These are phyloP conservation scores for Stigmatopora nigra DNA, from an alignment of 2,113 vertebrate genomes.

Conservation along the genomic window DNA sequence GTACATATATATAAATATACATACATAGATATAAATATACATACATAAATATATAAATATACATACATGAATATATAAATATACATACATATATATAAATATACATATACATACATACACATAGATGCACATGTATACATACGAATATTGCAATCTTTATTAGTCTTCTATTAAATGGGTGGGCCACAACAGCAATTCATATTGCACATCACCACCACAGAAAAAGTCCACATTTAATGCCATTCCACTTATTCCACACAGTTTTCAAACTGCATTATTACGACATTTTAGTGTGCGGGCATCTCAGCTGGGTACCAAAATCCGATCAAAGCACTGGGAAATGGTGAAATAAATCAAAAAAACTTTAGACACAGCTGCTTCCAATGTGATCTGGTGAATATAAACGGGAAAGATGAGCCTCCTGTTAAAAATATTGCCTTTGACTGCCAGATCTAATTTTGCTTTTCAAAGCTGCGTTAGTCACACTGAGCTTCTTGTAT, in stretches of 20 bases:
- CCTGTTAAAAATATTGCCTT: slow-evolving; percentile 11
- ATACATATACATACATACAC: no score
- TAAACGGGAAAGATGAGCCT: slow-evolving; percentile 20
- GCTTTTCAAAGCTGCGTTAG: slow-evolving; percentile 24
- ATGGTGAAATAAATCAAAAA: slow-evolving; percentile 21
- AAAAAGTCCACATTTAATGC: slow-evolving; percentile 14
- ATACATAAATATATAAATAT: no score
- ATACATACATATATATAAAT: no score
- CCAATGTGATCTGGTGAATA: slow-evolving; percentile 28
- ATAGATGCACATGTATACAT: no score
- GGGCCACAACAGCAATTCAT: background rate
- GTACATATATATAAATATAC: no score
- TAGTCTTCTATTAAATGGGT: no score
- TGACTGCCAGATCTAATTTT: slow-evolving; percentile 15
- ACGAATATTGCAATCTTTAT: no score
- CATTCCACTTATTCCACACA: slow-evolving; percentile 35
- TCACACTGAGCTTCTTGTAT: slow-evolving; percentile 3
- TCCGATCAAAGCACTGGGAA: slow-evolving; percentile 48
- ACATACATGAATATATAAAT: no score
- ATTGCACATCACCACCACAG: slow-evolving; percentile 1
- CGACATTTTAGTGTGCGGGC: slow-evolving; percentile 17
- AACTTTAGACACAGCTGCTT: slow-evolving; percentile 22
- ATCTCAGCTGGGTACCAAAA: slow-evolving; percentile 25
- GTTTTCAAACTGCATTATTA: slow-evolving; percentile 33
- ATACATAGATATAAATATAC: no score